A percentile compares a stretch with the other conserved stretches of the same genome.
phyloP scores from a whole-genome alignment of 2,797 vertebrate genomes.

The Fistularia commersonii region DNA sequence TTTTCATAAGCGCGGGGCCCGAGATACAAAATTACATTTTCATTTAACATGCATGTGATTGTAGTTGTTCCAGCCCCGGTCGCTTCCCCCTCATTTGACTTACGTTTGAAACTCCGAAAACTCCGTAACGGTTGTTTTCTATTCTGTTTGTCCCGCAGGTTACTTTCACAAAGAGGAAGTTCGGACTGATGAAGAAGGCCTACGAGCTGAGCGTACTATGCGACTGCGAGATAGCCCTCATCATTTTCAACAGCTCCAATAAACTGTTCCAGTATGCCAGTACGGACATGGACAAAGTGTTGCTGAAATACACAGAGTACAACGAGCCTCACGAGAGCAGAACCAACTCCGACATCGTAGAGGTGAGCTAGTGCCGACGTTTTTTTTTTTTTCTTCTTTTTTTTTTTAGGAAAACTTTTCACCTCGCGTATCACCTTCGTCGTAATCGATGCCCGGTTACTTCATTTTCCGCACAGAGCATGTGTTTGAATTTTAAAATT shows the following conservation, averaged over 20 bases:
- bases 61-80: constrained; percentile 1
- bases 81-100: constrained; percentile 2
- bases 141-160: constrained; percentile 73
- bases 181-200: constrained; percentile 99
- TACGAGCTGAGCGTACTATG: constrained; percentile 98
- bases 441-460: background rate
- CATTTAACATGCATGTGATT: background rate
- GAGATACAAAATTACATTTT: no score
- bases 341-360: constrained; percentile 99
- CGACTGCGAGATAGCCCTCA: constrained; percentile 99
- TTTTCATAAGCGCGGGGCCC: background rate
- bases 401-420: background rate
- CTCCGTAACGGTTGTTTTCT: constrained; percentile 6
- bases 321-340: constrained; percentile 99
- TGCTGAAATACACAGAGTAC: constrained; percentile 99
- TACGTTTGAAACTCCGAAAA: background rate
- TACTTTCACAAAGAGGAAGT: constrained; percentile 99
- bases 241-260: constrained; percentile 99
- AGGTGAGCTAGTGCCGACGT: constrained; percentile 79
- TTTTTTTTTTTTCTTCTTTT: constrained; percentile 28
- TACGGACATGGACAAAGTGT: constrained; percentile 99
- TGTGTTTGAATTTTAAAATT: no score
- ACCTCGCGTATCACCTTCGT: background rate
- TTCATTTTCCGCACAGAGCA: constrained; percentile 7
- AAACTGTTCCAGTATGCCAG: constrained; percentile 99